Conservation (phyloP, 2,888 invertebrate genomes). For the Tyria jacobaeae region DNA sequence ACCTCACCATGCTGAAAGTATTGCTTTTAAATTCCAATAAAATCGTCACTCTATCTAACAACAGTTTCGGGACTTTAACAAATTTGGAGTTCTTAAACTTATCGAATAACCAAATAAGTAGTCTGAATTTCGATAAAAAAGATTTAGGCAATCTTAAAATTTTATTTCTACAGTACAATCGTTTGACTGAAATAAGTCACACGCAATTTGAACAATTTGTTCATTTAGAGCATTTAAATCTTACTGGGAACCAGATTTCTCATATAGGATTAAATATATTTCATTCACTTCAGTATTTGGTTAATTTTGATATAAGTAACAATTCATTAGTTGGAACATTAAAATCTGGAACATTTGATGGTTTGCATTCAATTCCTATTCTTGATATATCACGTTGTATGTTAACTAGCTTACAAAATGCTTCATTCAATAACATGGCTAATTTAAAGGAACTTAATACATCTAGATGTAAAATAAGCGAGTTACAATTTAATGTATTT, state of each 20-base stretch:
- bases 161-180: constrained; percentile 61
- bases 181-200: constrained; percentile 54
- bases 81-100: constrained; percentile 62
- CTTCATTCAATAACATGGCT: constrained; percentile 67
- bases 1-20: constrained; percentile 51
- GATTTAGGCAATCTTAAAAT: constrained; percentile 59
- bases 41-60: constrained; percentile 53
- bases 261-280: constrained; percentile 63
- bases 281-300: constrained; percentile 53
- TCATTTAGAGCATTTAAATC: constrained; percentile 62
- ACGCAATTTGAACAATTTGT: constrained; percentile 56
- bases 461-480: constrained; percentile 61
- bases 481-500: constrained; percentile 66
- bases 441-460: constrained; percentile 63
- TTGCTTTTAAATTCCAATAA: constrained; percentile 65
- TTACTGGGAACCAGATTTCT: constrained; percentile 68
- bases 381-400: constrained; percentile 67
- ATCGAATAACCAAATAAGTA: constrained; percentile 63
- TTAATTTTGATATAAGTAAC: constrained; percentile 63
- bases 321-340: constrained; percentile 65
- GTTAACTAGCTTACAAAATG: constrained; percentile 60
- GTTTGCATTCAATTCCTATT: constrained; percentile 62
- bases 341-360: constrained; percentile 62
- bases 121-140: constrained; percentile 61
- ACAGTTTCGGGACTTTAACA: constrained; percentile 59